Evolutionary conservation across 2,113 vertebrate genomes (phyloP).

Genomic region (Emydocephalus ijimae): DNA sequence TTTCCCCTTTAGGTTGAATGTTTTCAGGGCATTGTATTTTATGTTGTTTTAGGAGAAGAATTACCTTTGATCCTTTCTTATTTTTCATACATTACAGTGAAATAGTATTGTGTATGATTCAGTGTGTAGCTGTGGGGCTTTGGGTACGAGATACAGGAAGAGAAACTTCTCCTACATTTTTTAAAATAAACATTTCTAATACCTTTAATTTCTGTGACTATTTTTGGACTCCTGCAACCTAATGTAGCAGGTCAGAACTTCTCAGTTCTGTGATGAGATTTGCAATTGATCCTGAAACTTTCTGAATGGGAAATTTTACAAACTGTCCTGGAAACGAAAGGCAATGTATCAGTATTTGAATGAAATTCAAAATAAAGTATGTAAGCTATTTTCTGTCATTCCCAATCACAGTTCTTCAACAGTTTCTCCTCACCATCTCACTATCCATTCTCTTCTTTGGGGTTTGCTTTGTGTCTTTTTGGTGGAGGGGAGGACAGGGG

Average conservation of each 20-base stretch:
- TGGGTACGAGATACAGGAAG: not conserved
- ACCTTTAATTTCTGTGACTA: not conserved
- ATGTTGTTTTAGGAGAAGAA: not conserved
- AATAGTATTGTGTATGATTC: not conserved
- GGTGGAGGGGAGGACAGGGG: not conserved
- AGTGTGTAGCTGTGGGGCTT: not conserved
- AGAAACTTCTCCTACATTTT: not conserved
- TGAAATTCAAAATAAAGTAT: not conserved
- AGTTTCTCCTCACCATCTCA: not conserved
- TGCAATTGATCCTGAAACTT: not conserved
- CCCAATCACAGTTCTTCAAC: not conserved
- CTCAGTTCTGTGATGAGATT: not conserved
- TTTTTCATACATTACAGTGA: not conserved
- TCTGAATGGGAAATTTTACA: not conserved
- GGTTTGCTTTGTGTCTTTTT: not conserved
- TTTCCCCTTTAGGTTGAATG: constrained; percentile 30
- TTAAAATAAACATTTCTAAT: not conserved
- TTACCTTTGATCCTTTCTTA: not conserved
- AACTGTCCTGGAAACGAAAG: not conserved
- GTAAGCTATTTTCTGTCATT: not conserved
- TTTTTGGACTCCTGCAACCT: not conserved
- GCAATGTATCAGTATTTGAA: not conserved
- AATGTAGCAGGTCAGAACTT: not conserved
- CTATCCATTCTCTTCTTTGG: not conserved
- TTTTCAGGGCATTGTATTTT: not conserved